Conservation (phyloP, 1,140 invertebrate species). For the Drosophila kepulauana region DNA sequence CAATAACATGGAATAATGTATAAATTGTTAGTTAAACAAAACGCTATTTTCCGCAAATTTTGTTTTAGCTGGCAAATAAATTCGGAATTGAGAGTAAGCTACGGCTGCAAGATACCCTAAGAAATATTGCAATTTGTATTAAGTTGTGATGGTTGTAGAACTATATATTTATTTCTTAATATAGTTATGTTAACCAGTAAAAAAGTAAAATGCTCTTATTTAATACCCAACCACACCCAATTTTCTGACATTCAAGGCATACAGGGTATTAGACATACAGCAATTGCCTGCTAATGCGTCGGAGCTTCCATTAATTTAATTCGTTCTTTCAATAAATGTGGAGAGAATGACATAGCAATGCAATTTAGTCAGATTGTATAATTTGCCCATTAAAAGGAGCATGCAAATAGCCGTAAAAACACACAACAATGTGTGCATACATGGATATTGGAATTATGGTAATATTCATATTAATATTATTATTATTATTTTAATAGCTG, state of each 20-base stretch:
- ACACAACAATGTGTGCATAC: slow-evolving; percentile 17
- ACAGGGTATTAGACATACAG: background rate
- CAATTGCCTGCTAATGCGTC: background rate
- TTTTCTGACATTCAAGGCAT: background rate
- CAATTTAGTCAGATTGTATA: slow-evolving; percentile 43
- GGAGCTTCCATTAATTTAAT: slow-evolving; percentile 12
- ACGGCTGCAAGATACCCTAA: background rate
- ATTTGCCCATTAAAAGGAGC: slow-evolving; percentile 45
- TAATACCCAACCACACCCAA: background rate
- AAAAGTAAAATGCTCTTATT: too few species aligned
- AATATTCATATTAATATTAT: slow-evolving; percentile 22
- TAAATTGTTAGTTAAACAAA: slow-evolving; percentile 67
- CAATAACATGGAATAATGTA: slow-evolving; percentile 61
- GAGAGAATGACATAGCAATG: slow-evolving; percentile 28
- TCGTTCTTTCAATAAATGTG: slow-evolving; percentile 10
- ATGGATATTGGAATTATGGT: slow-evolving; percentile 50
- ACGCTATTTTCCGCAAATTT: slow-evolving; percentile 39
- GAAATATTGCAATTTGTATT: too few species aligned
- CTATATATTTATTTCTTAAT: too few species aligned
- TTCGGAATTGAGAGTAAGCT: background rate
- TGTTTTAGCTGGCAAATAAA: background rate
- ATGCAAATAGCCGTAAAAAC: slow-evolving; percentile 30
- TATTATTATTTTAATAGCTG: slow-evolving; percentile 45
- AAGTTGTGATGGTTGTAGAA: too few species aligned
- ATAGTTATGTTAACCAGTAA: too few species aligned